phyloP scores from a whole-genome alignment of 2,113 vertebrate species.

The Amphilophus citrinellus region DNA sequence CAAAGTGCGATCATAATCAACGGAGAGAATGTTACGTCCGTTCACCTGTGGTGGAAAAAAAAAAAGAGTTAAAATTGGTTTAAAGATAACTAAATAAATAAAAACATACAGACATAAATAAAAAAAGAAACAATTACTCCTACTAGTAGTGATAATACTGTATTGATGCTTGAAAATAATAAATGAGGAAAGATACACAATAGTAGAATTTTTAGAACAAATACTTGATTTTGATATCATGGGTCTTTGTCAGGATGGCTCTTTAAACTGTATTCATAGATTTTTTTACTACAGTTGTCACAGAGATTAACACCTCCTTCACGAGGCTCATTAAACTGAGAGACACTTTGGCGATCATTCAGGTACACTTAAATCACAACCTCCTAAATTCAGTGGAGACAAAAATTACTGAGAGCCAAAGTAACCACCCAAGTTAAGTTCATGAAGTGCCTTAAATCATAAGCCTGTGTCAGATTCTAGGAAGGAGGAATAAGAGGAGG shows the following conservation, averaged over 20 bases:
- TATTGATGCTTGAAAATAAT: background rate
- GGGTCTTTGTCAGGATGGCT: constrained; percentile 60
- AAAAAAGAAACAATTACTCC: background rate
- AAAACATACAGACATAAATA: background rate
- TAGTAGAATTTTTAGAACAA: background rate
- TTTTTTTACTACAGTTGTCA: constrained; percentile 80
- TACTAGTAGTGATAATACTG: background rate
- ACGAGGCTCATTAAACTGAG: constrained; percentile 84
- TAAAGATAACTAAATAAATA: background rate
- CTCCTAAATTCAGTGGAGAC: constrained; percentile 76
- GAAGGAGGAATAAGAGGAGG: constrained; percentile 33
- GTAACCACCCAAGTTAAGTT: constrained; percentile 61
- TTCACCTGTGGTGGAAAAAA: constrained; percentile 89
- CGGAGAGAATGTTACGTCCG: constrained; percentile 96
- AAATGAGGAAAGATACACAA: constrained; percentile 27
- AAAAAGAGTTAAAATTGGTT: background rate
- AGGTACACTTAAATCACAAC: constrained; percentile 82
- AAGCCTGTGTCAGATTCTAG: constrained; percentile 46
- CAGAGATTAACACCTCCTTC: constrained; percentile 82
- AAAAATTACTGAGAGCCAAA: constrained; percentile 58
- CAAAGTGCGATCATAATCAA: constrained; percentile 96
- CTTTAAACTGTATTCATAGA: constrained; percentile 77
- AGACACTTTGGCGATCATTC: constrained; percentile 83
- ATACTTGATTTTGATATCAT: constrained; percentile 12
- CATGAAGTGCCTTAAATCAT: constrained; percentile 58